phyloP scores from a whole-genome alignment of 2,888 invertebrate genomes.

The Amphipoea oculea region DNA sequence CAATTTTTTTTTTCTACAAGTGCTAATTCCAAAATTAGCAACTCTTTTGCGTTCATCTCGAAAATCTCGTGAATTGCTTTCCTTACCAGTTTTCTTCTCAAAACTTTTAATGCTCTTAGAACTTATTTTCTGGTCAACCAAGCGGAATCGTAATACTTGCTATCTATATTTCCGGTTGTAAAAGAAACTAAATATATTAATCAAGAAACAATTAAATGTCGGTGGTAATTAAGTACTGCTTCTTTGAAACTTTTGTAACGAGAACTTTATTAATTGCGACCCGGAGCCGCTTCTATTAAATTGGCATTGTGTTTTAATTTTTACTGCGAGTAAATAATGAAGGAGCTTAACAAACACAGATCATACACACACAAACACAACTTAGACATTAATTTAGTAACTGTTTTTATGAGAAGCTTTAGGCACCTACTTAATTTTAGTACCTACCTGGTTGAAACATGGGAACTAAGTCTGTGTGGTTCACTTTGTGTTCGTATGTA shows the following conservation, averaged over 20 bases:
- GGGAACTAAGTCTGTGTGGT: too few species aligned
- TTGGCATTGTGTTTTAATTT: slow-evolving; percentile 28
- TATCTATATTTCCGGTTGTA: not conserved
- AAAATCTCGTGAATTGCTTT: not conserved
- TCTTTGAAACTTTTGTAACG: slow-evolving; percentile 14
- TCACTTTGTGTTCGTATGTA: too few species aligned
- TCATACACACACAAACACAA: not conserved
- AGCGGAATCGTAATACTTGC: not conserved
- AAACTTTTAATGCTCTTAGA: not conserved
- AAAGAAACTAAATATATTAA: not conserved
- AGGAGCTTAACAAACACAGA: not conserved
- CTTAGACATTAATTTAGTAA: not conserved
- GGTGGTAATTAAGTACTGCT: slow-evolving; percentile 19
- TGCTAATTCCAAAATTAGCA: not conserved
- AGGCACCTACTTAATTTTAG: too few species aligned
- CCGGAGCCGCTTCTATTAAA: slow-evolving; percentile 23
- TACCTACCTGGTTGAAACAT: too few species aligned
- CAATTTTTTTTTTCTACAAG: not conserved
- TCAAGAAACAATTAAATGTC: slow-evolving; percentile 15
- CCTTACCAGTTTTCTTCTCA: not conserved
- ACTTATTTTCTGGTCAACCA: not conserved
- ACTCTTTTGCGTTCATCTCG: not conserved
- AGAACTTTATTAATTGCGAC: slow-evolving; percentile 4
- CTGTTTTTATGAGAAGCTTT: not conserved
- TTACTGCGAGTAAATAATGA: slow-evolving; percentile 18